Evolutionary conservation across 2,113 vertebrate genomes (phyloP), one percentile per base, ranked within the genome.

Genomic region (Litocranius walleri): DNA sequence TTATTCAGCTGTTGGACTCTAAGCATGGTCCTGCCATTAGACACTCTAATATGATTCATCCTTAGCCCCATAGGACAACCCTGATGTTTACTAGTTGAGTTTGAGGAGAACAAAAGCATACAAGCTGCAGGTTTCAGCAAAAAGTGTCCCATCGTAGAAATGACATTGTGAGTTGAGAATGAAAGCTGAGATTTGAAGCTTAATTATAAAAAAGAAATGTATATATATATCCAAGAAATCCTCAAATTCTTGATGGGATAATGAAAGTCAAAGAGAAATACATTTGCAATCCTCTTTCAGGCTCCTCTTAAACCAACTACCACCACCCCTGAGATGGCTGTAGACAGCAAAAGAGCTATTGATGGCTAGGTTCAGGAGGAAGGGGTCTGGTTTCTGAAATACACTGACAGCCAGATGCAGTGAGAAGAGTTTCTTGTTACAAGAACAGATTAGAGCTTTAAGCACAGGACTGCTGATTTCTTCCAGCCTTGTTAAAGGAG

Each of bases 101-200:
- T n/a, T 23, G 74, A 82, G 13, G 27, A 82, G 74, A 94, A 80
- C 81, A 74, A 91, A 95, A 67, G 50, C 45, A 74, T 27, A 33
- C 1, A 50, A 86, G n/a, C 59, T 36, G 67, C 25, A 91, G 33
- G 78, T 83, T 85, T 92, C 61, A 88, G 74, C n/a, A 30, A 81
- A 93, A 33, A 40, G 40, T 45, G 87, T 97, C 61, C 94, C 50
- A 36, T 48, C 83, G 19, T 11, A 83, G 67, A 52, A 21, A 50
- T 36, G 30, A 30, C n/a, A 88, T 88, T 57, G 57, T 67, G 85
- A 59, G 12, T 50, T 52, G 81, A 61, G n/a, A 96, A 92, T 91
- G 64, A 96, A 11, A 84, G 48, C 21, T 88, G 9, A 91, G 36
- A 21, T 91, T n/a, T 93, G 80, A 62, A 97, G 54, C 81, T 98